phyloP scores from a whole-genome alignment of 2,797 vertebrate species.

The Okamejei kenojei region DNA sequence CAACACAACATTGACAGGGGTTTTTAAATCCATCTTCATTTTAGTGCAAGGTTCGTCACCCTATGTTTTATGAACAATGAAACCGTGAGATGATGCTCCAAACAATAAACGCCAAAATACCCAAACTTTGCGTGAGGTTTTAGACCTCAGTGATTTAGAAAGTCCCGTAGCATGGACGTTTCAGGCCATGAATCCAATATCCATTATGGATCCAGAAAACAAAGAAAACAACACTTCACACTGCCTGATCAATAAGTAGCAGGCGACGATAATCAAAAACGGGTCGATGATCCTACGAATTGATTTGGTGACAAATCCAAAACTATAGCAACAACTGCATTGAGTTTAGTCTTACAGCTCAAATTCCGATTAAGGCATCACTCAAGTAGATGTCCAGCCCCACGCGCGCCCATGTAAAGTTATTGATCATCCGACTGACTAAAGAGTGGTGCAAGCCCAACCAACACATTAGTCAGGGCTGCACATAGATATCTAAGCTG shows the following conservation, averaged over 20 bases:
- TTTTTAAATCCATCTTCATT: background rate
- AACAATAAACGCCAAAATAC: background rate
- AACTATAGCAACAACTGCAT: background rate
- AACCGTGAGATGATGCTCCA: background rate
- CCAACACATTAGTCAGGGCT: background rate
- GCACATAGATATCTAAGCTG: background rate
- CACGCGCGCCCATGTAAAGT: background rate
- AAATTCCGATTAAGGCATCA: slow-evolving; percentile 25
- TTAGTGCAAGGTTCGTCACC: background rate
- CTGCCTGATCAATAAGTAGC: background rate
- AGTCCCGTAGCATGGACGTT: background rate
- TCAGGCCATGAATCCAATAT: background rate
- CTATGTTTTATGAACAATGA: background rate
- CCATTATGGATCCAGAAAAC: slow-evolving; percentile 6
- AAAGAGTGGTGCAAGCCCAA: background rate
- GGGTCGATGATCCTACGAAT: slow-evolving; percentile 27
- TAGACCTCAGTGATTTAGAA: background rate
- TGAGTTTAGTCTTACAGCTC: slow-evolving; percentile 17
- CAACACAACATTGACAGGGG: too few species aligned
- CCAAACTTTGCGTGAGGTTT: background rate
- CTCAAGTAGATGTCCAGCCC: slow-evolving; percentile 13
- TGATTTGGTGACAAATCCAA: slow-evolving; percentile 32
- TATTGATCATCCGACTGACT: slow-evolving; percentile 21
- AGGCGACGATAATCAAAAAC: slow-evolving; percentile 9
- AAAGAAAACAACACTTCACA: background rate